Percentiles rank a stretch among this genome's conserved stretches.
These are phyloP conservation scores for Mythimna vitellina DNA, from an alignment of 2,888 invertebrate species.

Conservation along the genomic window DNA sequence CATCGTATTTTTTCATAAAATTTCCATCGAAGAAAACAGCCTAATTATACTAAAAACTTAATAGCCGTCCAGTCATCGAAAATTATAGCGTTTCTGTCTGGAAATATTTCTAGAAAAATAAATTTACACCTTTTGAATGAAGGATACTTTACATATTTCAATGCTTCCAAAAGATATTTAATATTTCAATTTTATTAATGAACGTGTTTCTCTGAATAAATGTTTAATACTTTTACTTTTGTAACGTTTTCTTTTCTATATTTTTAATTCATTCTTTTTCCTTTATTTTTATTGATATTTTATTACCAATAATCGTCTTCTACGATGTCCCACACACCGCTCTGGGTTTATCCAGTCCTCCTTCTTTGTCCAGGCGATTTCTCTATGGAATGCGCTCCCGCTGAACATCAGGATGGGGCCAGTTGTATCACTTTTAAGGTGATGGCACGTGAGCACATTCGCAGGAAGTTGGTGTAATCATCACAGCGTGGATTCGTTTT, in stretches of 20 bases:
- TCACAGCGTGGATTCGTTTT: too few species aligned
- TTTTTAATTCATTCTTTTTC: neutral
- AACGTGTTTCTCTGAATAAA: neutral
- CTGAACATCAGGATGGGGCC: too few species aligned
- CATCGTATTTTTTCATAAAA: constrained; percentile 62
- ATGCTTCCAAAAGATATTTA: neutral
- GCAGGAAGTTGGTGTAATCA: too few species aligned
- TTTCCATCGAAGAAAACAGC: constrained; percentile 66
- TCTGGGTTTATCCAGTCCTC: too few species aligned
- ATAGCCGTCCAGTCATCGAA: constrained; percentile 47
- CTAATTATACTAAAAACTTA: constrained; percentile 68
- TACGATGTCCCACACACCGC: too few species aligned
- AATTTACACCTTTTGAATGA: neutral
- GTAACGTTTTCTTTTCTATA: neutral
- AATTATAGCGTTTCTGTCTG: constrained; percentile 34
- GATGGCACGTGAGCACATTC: too few species aligned
- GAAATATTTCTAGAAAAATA: constrained; percentile 41
- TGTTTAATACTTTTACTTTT: neutral
- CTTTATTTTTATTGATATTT: constrained; percentile 16
- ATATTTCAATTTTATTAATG: neutral
- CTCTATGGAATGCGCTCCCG: too few species aligned
- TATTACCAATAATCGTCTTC: too few species aligned
- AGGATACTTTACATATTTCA: neutral
- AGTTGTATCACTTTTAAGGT: too few species aligned
- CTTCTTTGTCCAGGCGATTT: too few species aligned